Percentiles rank a stretch among this genome's conserved stretches.
phyloP scores from a whole-genome alignment of 2,888 invertebrate genomes.

The Noctua fimbriata region DNA sequence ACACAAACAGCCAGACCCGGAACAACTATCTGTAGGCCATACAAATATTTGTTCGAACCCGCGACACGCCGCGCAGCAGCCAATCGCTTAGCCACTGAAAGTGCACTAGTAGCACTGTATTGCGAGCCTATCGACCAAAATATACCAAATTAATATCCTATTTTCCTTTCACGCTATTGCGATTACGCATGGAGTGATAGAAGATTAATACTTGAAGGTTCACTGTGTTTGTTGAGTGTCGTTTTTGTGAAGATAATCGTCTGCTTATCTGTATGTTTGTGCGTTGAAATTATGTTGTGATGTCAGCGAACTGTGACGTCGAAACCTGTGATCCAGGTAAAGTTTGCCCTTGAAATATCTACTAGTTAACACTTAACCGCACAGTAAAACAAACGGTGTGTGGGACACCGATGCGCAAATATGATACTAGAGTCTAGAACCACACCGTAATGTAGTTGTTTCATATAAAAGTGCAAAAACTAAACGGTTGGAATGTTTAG shows the following conservation, averaged over 20 bases:
- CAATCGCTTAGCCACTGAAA: too few species aligned
- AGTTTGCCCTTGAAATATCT: slow-evolving; percentile 35
- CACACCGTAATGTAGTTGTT: not conserved
- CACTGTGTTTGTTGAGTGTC: slow-evolving; percentile 53
- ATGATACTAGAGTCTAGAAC: not conserved
- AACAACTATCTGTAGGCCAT: too few species aligned
- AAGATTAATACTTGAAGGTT: slow-evolving; percentile 54
- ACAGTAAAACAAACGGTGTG: not conserved
- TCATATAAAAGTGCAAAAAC: not conserved
- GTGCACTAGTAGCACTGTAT: too few species aligned
- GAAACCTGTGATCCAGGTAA: slow-evolving; percentile 49
- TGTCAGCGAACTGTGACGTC: slow-evolving; percentile 60
- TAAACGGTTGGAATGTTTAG: not conserved
- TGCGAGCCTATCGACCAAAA: not conserved
- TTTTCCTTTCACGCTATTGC: slow-evolving; percentile 9
- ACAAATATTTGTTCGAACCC: too few species aligned
- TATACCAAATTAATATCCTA: not conserved
- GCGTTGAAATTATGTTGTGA: slow-evolving; percentile 64
- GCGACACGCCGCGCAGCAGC: too few species aligned
- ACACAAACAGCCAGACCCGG: too few species aligned
- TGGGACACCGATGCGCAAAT: not conserved
- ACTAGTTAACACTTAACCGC: not conserved
- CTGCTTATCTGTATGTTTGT: slow-evolving; percentile 63
- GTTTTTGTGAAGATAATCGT: slow-evolving; percentile 55
- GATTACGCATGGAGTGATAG: slow-evolving; percentile 55